These are phyloP conservation scores for Ypsolopha scabrella DNA, from an alignment of 2,888 invertebrate genomes.

Conservation along the genomic window DNA sequence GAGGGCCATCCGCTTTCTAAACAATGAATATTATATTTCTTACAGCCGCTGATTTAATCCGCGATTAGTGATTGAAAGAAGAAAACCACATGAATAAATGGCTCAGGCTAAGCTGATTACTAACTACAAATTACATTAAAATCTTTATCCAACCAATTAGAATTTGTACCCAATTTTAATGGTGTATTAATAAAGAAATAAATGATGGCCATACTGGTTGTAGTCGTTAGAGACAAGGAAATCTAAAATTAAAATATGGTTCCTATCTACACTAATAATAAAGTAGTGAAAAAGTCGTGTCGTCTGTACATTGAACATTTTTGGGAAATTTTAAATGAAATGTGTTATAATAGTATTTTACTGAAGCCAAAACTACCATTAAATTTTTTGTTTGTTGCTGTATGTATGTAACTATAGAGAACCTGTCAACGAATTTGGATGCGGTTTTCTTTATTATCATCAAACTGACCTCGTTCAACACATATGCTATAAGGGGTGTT, in stretches of 20 bases:
- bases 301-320: too few species aligned
- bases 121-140: conserved; percentile 8
- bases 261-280: not conserved
- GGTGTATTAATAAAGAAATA: not conserved
- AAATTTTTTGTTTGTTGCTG: too few species aligned
- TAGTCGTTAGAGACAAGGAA: not conserved
- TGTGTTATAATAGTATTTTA: too few species aligned
- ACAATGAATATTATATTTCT: conserved; percentile 26
- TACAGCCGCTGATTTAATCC: conserved; percentile 22
- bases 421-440: too few species aligned
- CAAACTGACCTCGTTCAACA: too few species aligned
- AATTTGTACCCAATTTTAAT: not conserved
- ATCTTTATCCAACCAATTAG: conserved; percentile 9
- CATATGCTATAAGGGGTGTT: too few species aligned
- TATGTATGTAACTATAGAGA: too few species aligned
- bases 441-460: too few species aligned
- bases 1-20: conserved; percentile 40
- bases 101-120: conserved; percentile 1
- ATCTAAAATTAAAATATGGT: not conserved
- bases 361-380: too few species aligned
- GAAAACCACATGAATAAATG: conserved; percentile 22
- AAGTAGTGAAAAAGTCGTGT: too few species aligned
- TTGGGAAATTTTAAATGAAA: too few species aligned
- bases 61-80: conserved; percentile 13
- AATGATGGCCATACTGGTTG: too few species aligned